phyloP scores from a whole-genome alignment of 2,888 invertebrate species.

The Spatulosminthurus flaviceps region DNA sequence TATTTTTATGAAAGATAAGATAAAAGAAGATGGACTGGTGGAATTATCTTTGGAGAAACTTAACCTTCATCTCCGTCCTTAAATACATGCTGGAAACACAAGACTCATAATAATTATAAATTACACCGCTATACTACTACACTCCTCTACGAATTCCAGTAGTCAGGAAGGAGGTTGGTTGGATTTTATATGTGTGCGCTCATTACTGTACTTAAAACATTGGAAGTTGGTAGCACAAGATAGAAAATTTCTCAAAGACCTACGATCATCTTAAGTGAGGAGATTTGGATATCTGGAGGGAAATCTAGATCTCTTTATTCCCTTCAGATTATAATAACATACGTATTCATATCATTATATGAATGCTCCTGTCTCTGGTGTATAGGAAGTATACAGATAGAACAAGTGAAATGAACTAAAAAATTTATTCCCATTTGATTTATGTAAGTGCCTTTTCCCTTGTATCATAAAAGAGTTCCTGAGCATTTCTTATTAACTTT shows the following conservation, averaged over 20 bases:
- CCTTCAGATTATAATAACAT: conserved; percentile 14
- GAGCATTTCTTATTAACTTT: neutral
- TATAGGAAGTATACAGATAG: neutral
- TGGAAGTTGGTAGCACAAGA: neutral
- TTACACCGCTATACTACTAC: neutral
- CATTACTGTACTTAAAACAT: conserved; percentile 10
- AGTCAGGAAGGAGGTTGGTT: conserved; percentile 35
- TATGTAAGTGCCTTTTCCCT: neutral
- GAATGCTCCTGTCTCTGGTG: conserved; percentile 18
- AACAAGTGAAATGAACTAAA: neutral
- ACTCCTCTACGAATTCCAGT: conserved; percentile 36
- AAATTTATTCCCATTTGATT: neutral
- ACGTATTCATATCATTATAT: neutral
- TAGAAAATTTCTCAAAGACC: neutral
- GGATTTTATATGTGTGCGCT: neutral
- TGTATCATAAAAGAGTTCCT: neutral
- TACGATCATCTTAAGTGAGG: conserved; percentile 29
- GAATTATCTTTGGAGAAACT: neutral
- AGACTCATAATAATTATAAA: conserved; percentile 29
- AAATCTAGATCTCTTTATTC: conserved; percentile 22
- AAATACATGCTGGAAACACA: neutral
- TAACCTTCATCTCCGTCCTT: conserved; percentile 3
- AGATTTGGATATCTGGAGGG: conserved; percentile 18
- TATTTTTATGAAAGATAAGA: conserved; percentile 44
- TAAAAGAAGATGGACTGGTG: conserved; percentile 37